phyloP scores from a whole-genome alignment of 1,140 invertebrate genomes.

The Drosophila nasuta region DNA sequence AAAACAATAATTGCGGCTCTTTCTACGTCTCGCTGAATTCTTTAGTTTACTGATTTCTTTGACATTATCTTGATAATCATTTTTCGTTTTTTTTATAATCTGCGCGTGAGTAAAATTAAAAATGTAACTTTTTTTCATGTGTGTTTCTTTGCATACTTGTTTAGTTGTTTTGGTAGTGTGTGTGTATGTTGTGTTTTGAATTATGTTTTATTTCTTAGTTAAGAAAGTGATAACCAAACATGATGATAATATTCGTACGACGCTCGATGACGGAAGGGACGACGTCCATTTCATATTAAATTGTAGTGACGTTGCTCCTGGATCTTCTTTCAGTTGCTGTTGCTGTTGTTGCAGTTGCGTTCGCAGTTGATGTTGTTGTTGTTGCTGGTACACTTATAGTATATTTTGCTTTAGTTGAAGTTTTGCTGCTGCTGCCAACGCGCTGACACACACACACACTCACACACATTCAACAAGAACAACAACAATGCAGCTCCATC shows the following conservation, averaged over 20 bases:
- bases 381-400: constrained; percentile 65
- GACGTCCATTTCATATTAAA: constrained; percentile 50
- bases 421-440: constrained; percentile 50
- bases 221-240: constrained; percentile 72
- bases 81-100: constrained; percentile 27
- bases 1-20: constrained; percentile 76
- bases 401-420: constrained; percentile 72
- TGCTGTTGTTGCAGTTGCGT: constrained; percentile 58
- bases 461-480: constrained; percentile 59
- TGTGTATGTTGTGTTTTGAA: constrained; percentile 4
- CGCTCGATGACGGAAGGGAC: constrained; percentile 77
- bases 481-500: constrained; percentile 32
- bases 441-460: constrained; percentile 50
- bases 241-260: constrained; percentile 71
- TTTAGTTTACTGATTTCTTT: constrained; percentile 44
- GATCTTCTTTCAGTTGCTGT: constrained; percentile 51
- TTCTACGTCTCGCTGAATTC: constrained; percentile 18
- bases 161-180: constrained; percentile 35
- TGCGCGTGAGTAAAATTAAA: constrained; percentile 49
- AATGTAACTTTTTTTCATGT: constrained; percentile 32
- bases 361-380: constrained; percentile 67
- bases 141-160: constrained; percentile 29
- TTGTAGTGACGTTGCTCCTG: constrained; percentile 55
- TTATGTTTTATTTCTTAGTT: constrained; percentile 68
- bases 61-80: constrained; percentile 7